Percentiles rank a stretch among this genome's conserved stretches.
These are phyloP conservation scores for Anoplopoma fimbria DNA, from an alignment of 2,113 vertebrate species.

Conservation along the genomic window DNA sequence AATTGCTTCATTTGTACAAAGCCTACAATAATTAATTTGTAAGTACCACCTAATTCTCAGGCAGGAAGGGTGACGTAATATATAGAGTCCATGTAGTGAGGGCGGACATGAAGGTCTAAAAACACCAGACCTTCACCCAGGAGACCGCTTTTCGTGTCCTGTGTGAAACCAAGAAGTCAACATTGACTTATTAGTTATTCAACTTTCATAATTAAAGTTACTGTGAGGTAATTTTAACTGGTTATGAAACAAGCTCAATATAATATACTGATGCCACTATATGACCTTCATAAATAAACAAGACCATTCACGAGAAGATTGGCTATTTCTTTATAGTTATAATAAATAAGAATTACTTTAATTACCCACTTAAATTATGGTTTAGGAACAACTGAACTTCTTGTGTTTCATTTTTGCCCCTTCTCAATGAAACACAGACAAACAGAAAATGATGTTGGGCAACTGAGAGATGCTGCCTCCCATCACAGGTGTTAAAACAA, in stretches of 20 bases:
- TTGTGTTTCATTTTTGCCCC: neutral
- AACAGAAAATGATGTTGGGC: constrained; percentile 32
- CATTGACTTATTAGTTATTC: neutral
- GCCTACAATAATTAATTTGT: neutral
- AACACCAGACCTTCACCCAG: neutral
- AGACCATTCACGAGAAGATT: neutral
- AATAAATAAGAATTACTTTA: neutral
- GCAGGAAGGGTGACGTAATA: neutral
- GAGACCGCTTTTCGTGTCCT: neutral
- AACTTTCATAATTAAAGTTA: neutral
- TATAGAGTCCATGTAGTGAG: too few species aligned
- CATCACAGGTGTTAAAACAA: constrained; percentile 68
- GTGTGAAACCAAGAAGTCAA: neutral
- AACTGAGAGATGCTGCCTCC: constrained; percentile 40
- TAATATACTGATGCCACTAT: neutral
- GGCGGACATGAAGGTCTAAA: neutral
- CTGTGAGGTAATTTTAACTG: too few species aligned
- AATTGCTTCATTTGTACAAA: neutral
- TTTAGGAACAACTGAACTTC: neutral
- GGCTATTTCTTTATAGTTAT: neutral
- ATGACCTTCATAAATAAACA: neutral
- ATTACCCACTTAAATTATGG: neutral
- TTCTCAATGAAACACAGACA: neutral
- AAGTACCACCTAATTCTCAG: neutral
- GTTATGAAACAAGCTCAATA: neutral